A percentile compares a stretch with the other conserved stretches of the same genome.
phyloP scores from a whole-genome alignment of 2,888 invertebrate species.

The Matsumyia berberina region DNA sequence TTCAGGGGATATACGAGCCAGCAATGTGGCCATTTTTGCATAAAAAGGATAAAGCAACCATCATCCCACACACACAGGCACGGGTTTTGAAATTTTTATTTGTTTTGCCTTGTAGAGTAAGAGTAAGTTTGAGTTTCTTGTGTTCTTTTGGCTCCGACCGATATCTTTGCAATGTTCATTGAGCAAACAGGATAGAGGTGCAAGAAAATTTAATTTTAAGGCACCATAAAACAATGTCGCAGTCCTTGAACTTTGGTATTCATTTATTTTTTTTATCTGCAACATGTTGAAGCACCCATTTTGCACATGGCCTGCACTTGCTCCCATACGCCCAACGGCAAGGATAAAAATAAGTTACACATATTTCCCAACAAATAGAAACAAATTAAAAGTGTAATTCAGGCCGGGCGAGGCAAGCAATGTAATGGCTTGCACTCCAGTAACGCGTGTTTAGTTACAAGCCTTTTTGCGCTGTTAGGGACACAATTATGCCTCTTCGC shows the following conservation, averaged over 20 bases:
- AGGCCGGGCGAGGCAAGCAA: slow-evolving; percentile 34
- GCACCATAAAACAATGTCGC: slow-evolving; percentile 3
- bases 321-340: not conserved
- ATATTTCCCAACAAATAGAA: slow-evolving; percentile 18
- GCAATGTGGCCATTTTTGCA: slow-evolving; percentile 50
- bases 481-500: slow-evolving; percentile 40
- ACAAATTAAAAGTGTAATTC: slow-evolving; percentile 35
- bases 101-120: slow-evolving; percentile 34
- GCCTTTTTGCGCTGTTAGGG: slow-evolving; percentile 36
- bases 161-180: slow-evolving; percentile 22
- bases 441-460: slow-evolving; percentile 35
- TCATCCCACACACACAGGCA: slow-evolving; percentile 23
- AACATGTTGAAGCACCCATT: slow-evolving; percentile 20
- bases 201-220: slow-evolving; percentile 17
- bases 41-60: slow-evolving; percentile 56
- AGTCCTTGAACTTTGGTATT: slow-evolving; percentile 38
- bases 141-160: not conserved
- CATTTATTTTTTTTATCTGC: slow-evolving; percentile 24
- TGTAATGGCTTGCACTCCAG: slow-evolving; percentile 47
- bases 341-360: slow-evolving; percentile 17
- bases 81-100: slow-evolving; percentile 33
- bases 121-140: slow-evolving; percentile 39
- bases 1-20: slow-evolving; percentile 22
- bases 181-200: not conserved
- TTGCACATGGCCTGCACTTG: not conserved